Base-by-base conservation (phyloP, 2,888 invertebrate genomes). In the Leistus spinibarbis region DNA sequence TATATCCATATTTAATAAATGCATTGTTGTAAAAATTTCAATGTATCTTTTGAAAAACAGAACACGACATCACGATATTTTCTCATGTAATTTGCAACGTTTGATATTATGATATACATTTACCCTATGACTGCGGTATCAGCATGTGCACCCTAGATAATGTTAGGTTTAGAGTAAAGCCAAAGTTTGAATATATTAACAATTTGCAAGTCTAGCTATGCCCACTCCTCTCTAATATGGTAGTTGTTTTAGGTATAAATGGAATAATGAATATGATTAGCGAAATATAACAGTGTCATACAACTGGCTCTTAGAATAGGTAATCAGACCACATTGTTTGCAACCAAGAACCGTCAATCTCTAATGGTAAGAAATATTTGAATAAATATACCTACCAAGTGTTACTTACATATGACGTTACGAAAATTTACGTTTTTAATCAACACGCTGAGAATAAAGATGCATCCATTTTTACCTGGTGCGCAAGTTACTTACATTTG, bases 301-400 rank as follows among this genome's bases (percentile, higher is more conserved):
- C 40, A 40, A 40, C 7, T 7, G 40, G 40, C 40, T 40, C 13
- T 40, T 40, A 40, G 40, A 40, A 40, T 40, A 40, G 40, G 7
- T 40, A 7, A 10, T 7, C 40, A 40, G 40, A 10, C 1, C 10
- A 40, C 5, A 40, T 10, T 16, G 24, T 72, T 54, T 56, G 22
- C 20, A 19, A 22, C 60, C 22, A 72, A 20, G 54, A 65, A 72
- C 64, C 27, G 65, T 23, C 65, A 65, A 57, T 72, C 64, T 71
- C 24, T 17, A 56, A 27, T 65, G 54, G 70, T 62, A 74, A 68
- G 57, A 67, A 53, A 74, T 74, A 74, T 74, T 74, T 40, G 69
- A 73, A 86, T 86, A 57, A 88, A 87, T 87, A 88, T 89, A 89
- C 88, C 88, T 89, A 89, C 88, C 88, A 87, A 87, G 85, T 40